Percentiles rank a stretch among this genome's conserved stretches.
These are phyloP conservation scores for Arnoldichthys spilopterus DNA, from an alignment of 2,797 vertebrate genomes.

Conservation along the genomic window DNA sequence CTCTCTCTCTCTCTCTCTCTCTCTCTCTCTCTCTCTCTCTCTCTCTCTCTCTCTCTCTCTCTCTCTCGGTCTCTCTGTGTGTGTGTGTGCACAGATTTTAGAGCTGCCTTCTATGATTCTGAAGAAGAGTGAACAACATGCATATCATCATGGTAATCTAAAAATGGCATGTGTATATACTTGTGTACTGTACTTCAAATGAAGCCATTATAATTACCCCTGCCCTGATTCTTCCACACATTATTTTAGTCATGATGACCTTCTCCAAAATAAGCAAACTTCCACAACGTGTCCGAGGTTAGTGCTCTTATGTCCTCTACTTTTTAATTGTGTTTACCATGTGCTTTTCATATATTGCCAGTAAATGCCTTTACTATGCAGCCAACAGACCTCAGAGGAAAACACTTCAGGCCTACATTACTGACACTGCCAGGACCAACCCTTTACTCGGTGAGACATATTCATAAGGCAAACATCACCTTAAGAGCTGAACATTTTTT, in stretches of 20 bases:
- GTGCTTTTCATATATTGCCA: not conserved
- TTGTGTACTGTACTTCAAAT: not conserved
- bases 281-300: constrained; percentile 31
- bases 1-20: too few relatives aligned
- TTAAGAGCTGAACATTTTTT: too few relatives aligned
- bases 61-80: too few relatives aligned
- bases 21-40: too few relatives aligned
- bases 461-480: too few relatives aligned
- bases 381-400: constrained; percentile 25
- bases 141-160: constrained; percentile 39
- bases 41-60: too few relatives aligned
- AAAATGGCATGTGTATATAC: not conserved
- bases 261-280: constrained; percentile 26
- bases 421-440: constrained; percentile 32
- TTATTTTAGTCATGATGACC: constrained; percentile 19
- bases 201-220: not conserved
- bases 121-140: constrained; percentile 3
- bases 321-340: not conserved
- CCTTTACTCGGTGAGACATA: constrained; percentile 34
- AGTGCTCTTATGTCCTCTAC: not conserved
- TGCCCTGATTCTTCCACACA: not conserved
- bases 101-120: constrained; percentile 32
- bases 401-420: constrained; percentile 37
- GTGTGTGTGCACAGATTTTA: constrained; percentile 6
- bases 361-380: not conserved